A percentile compares a stretch with the other conserved stretches of the same genome.
These are phyloP conservation scores for Antedon mediterranea DNA, from an alignment of 53 echinoderm and acorn worm genomes.

Conservation along the genomic window DNA sequence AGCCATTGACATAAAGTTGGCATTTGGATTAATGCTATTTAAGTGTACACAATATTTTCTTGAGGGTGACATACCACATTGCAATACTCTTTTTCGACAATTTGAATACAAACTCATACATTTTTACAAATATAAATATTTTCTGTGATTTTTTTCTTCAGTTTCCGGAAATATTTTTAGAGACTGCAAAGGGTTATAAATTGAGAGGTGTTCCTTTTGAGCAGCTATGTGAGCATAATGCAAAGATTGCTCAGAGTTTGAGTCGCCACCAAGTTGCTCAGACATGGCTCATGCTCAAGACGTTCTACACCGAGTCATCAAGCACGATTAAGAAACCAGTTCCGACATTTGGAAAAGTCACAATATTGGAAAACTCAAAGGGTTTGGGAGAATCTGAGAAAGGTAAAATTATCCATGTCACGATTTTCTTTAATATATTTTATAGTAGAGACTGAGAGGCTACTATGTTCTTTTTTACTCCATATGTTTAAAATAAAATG, in stretches of 20 bases:
- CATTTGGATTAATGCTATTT: too few species aligned
- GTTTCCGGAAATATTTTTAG: conserved; percentile 75
- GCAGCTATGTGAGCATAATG: conserved; percentile 91
- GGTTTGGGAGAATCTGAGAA: not conserved
- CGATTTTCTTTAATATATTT: too few species aligned
- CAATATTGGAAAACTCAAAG: not conserved
- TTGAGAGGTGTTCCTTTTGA: conserved; percentile 64
- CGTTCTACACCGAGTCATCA: conserved; percentile 53
- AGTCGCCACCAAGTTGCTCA: conserved; percentile 87
- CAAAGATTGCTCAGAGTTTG: conserved; percentile 51
- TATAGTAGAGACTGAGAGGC: too few species aligned
- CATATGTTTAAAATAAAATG: too few species aligned
- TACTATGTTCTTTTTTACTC: too few species aligned
- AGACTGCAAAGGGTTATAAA: conserved; percentile 43
- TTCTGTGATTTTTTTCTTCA: conserved; percentile 7
- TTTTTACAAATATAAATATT: not conserved
- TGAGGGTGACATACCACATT: too few species aligned
- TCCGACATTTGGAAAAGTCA: not conserved
- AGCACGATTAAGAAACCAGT: conserved; percentile 10
- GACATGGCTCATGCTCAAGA: conserved; percentile 71
- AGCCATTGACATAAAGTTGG: too few species aligned
- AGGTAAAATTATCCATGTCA: not conserved
- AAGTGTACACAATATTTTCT: too few species aligned
- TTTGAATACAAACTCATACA: too few species aligned
- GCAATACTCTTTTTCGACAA: too few species aligned